These are phyloP conservation scores for Prosapia bicincta DNA, from an alignment of 2,888 invertebrate species.

Conservation along the genomic window DNA sequence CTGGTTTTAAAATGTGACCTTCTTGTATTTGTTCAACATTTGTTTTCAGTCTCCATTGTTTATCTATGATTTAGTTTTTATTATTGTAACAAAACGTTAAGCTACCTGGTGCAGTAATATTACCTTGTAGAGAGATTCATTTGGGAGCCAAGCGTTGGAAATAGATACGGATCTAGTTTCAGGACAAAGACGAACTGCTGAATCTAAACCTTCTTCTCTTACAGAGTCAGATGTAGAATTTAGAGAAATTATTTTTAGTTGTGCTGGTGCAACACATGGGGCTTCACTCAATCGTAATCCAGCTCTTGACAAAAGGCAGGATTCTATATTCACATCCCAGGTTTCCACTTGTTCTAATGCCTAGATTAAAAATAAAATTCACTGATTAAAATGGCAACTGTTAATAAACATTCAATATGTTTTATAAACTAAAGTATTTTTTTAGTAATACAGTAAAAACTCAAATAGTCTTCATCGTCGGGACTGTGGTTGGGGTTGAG, in stretches of 20 bases:
- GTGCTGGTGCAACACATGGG: slow-evolving; percentile 19
- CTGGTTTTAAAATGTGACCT: no score
- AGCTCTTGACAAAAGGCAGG: slow-evolving; percentile 29
- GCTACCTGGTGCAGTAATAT: background rate
- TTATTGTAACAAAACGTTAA: no score
- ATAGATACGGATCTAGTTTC: slow-evolving; percentile 39
- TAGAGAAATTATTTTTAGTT: slow-evolving; percentile 39
- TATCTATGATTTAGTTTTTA: no score
- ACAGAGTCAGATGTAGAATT: slow-evolving; percentile 40
- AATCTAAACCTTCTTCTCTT: slow-evolving; percentile 38
- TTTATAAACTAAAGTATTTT: no score
- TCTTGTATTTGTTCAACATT: no score
- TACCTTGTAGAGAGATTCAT: slow-evolving; percentile 42
- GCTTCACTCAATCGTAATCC: slow-evolving; percentile 30
- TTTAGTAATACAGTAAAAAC: no score
- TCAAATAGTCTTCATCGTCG: no score
- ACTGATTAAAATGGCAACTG: no score
- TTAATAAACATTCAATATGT: no score
- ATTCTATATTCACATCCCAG: slow-evolving; percentile 32
- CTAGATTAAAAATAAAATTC: slow-evolving; percentile 26
- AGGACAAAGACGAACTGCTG: slow-evolving; percentile 41
- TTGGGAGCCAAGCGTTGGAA: slow-evolving; percentile 41
- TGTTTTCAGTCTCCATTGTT: no score
- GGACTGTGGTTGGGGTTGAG: no score
- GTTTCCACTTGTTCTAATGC: slow-evolving; percentile 33